Percentiles rank a stretch among this genome's conserved stretches.
phyloP scores from a whole-genome alignment of 2,797 vertebrate genomes.

The Epinephelus awoara region DNA sequence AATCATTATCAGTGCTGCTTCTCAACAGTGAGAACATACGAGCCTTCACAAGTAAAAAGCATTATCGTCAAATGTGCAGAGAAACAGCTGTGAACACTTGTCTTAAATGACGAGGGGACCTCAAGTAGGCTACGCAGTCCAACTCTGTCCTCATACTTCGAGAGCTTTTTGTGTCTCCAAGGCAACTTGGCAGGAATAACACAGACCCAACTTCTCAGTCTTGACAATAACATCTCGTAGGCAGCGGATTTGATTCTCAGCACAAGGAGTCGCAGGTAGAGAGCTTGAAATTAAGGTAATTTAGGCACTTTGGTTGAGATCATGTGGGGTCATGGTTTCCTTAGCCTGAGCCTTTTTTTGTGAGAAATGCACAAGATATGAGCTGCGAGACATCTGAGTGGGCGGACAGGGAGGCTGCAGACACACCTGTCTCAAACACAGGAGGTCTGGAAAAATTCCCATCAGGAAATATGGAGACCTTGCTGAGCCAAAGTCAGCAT shows the following conservation, averaged over 20 bases:
- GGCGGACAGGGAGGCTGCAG: neutral
- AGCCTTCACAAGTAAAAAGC: neutral
- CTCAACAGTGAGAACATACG: neutral
- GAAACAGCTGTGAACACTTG: conserved; percentile 28
- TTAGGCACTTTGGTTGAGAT: conserved; percentile 11
- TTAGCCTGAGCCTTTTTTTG: neutral
- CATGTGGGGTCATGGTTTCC: neutral
- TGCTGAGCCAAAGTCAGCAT: neutral
- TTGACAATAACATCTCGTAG: neutral
- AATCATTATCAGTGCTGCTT: neutral
- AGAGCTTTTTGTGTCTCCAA: conserved; percentile 19
- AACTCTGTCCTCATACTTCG: neutral
- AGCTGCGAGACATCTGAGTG: neutral
- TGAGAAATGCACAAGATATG: neutral
- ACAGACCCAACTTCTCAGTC: neutral
- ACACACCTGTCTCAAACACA: neutral
- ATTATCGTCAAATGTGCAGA: neutral
- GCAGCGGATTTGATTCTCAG: neutral
- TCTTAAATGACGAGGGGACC: neutral
- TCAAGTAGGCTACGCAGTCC: conserved; percentile 11
- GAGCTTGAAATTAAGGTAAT: conserved; percentile 26
- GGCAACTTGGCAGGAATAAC: conserved; percentile 13
- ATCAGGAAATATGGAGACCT: neutral
- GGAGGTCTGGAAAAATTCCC: conserved; percentile 6
- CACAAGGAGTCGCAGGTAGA: neutral